phyloP scores from a whole-genome alignment of 1,140 invertebrate species.

The Drosophila navojoa region DNA sequence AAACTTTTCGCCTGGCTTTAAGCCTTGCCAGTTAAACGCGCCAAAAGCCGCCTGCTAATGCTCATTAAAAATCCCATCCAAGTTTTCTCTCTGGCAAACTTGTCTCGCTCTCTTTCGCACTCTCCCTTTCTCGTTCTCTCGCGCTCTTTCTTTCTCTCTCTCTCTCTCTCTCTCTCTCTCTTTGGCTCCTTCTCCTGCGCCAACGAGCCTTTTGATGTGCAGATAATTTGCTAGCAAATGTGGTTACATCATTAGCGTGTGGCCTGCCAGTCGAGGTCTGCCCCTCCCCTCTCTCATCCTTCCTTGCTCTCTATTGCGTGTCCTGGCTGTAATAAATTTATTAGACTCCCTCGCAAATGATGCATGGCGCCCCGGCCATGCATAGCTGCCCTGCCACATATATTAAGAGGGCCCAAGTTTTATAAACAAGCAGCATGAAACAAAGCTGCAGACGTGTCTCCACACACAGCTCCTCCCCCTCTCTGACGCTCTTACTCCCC shows the following conservation, averaged over 20 bases:
- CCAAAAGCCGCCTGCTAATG: constrained; percentile 51
- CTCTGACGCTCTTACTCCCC: neutral
- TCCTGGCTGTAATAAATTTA: constrained; percentile 72
- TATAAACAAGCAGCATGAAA: constrained; percentile 51
- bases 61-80: constrained; percentile 73
- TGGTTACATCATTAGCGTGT: constrained; percentile 80
- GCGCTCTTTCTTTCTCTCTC: neutral
- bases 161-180: no score
- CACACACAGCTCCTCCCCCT: neutral
- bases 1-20: constrained; percentile 4
- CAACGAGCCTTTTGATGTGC: constrained; percentile 59
- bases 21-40: constrained; percentile 14
- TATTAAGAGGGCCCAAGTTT: constrained; percentile 53
- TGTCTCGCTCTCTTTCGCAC: neutral
- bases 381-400: constrained; percentile 45
- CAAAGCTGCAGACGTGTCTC: constrained; percentile 48
- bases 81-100: constrained; percentile 22
- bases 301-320: constrained; percentile 27
- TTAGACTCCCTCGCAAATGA: constrained; percentile 74
- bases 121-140: neutral
- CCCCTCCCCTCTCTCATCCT: neutral
- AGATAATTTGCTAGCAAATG: constrained; percentile 79
- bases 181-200: neutral
- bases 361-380: constrained; percentile 51
- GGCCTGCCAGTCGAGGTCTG: constrained; percentile 12